phyloP scores from a whole-genome alignment of 2,888 invertebrate species.

The Agapostemon virescens region DNA sequence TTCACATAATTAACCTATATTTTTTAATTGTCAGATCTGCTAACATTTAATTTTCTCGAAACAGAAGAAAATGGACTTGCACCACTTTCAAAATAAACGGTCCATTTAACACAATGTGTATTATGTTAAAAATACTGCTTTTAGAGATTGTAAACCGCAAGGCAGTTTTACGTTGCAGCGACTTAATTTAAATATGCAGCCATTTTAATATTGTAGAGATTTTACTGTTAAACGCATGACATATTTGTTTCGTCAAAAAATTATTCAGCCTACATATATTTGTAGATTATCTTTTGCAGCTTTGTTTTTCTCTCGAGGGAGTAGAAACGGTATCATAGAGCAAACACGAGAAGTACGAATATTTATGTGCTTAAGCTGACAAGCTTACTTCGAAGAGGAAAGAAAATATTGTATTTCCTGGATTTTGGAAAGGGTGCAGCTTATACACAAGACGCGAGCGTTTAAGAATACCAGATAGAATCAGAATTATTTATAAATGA shows the following conservation, averaged over 20 bases:
- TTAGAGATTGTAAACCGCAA: too few relatives aligned
- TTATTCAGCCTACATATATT: slow-evolving; percentile 13
- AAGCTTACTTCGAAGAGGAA: slow-evolving; percentile 33
- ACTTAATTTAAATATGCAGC: too few relatives aligned
- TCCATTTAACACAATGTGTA: too few relatives aligned
- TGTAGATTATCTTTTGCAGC: slow-evolving; percentile 54
- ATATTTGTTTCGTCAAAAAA: slow-evolving; percentile 51
- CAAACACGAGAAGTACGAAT: slow-evolving; percentile 55
- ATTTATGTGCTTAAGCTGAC: slow-evolving; percentile 60
- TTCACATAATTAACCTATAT: too few relatives aligned
- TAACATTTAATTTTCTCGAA: too few relatives aligned
- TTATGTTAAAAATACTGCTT: too few relatives aligned
- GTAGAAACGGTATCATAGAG: neutral
- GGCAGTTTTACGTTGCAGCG: too few relatives aligned
- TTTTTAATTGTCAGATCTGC: too few relatives aligned
- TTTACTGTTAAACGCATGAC: neutral
- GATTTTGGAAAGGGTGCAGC: neutral
- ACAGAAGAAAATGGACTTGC: too few relatives aligned
- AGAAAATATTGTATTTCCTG: slow-evolving; percentile 40
- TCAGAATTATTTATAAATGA: neutral
- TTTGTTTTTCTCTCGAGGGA: slow-evolving; percentile 13
- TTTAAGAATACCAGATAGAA: neutral
- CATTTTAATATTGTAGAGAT: too few relatives aligned
- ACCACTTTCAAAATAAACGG: too few relatives aligned
- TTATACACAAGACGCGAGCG: neutral